phyloP scores from a whole-genome alignment of 2,888 invertebrate genomes.

The Caenorhabditis parvicauda region DNA sequence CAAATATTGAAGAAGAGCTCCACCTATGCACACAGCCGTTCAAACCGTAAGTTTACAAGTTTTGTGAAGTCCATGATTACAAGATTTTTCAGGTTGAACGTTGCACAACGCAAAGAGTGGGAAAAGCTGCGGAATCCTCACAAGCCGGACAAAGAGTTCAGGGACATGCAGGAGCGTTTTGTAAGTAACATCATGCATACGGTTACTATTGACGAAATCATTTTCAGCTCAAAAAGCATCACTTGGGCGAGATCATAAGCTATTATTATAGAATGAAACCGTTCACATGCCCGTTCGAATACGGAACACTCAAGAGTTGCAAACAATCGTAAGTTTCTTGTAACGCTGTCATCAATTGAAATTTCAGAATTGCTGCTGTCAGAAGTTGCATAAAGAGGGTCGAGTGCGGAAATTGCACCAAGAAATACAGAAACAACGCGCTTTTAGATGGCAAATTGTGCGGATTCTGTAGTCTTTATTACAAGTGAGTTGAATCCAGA shows the following conservation, averaged over 20 bases:
- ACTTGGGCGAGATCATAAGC: conserved; percentile 6
- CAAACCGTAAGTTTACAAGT: not conserved
- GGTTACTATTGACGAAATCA: not conserved
- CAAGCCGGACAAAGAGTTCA: not conserved
- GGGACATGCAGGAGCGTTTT: conserved; percentile 4
- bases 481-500: not conserved
- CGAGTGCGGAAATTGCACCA: conserved; percentile 8
- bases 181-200: not conserved
- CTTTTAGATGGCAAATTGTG: not conserved
- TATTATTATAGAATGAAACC: conserved; percentile 3
- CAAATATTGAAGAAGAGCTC: not conserved
- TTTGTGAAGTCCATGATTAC: not conserved
- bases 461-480: not conserved
- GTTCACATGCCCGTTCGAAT: not conserved
- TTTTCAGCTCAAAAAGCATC: not conserved
- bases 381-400: conserved; percentile 2
- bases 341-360: too few relatives aligned
- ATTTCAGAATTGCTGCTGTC: too few relatives aligned
- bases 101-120: conserved; percentile 5
- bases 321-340: not conserved
- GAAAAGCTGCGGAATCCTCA: not conserved
- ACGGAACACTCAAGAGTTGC: not conserved
- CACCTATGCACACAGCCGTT: not conserved
- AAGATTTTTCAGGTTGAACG: not conserved
- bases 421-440: not conserved